These are phyloP conservation scores for Sesia apiformis DNA, from an alignment of 2,888 invertebrate species.

Conservation along the genomic window DNA sequence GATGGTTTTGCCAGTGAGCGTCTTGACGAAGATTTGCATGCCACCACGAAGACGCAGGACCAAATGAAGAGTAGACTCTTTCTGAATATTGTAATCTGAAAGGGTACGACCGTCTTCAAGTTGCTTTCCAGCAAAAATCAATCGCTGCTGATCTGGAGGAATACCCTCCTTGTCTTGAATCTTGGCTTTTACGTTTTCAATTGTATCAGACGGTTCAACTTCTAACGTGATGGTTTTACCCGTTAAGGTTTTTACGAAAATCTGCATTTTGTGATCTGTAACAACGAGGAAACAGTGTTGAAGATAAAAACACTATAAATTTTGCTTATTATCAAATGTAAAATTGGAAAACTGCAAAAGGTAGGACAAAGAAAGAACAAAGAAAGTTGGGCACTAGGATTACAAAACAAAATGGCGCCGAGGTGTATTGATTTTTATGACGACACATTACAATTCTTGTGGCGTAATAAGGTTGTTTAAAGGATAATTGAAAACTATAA, in stretches of 20 bases:
- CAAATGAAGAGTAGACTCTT: constrained; percentile 49
- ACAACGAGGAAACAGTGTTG: constrained; percentile 24
- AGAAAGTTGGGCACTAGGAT: constrained; percentile 40
- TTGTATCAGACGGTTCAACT: constrained; percentile 49
- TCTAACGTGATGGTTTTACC: constrained; percentile 55
- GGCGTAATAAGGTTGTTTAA: no score
- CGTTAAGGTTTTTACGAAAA: constrained; percentile 51
- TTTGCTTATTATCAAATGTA: constrained; percentile 14
- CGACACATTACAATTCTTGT: no score
- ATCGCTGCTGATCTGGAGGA: constrained; percentile 50
- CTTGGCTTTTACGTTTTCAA: constrained; percentile 55
- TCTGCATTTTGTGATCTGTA: constrained; percentile 49
- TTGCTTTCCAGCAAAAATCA: constrained; percentile 56
- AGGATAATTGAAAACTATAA: no score
- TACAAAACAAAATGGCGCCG: constrained; percentile 59
- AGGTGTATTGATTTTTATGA: background rate
- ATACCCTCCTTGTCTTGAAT: constrained; percentile 58
- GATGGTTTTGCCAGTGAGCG: constrained; percentile 44
- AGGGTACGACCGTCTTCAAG: constrained; percentile 52
- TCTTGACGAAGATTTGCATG: constrained; percentile 53
- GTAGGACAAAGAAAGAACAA: constrained; percentile 35
- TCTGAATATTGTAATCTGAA: constrained; percentile 54
- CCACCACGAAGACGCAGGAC: constrained; percentile 49
- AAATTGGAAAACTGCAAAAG: constrained; percentile 8
- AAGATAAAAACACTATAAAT: constrained; percentile 18